Conservation (phyloP, 2,888 invertebrate species). For the Myopa tessellatipennis region DNA sequence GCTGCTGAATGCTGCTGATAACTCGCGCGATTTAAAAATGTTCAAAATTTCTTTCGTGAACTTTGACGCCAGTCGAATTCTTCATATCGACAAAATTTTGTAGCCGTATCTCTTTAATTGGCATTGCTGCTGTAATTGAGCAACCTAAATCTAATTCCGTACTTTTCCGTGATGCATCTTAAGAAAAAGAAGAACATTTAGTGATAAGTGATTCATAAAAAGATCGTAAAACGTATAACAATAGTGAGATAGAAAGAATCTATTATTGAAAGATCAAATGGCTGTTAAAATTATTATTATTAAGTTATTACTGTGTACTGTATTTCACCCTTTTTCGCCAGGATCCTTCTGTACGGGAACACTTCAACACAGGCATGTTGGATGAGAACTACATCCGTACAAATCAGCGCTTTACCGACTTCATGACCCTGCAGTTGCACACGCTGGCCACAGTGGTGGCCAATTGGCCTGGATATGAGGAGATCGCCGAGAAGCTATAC, state of each 20-base stretch:
- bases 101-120: too few relatives aligned
- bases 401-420: conserved; percentile 60
- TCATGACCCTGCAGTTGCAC: conserved; percentile 59
- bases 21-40: neutral
- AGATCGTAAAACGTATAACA: too few relatives aligned
- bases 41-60: neutral
- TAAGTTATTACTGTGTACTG: too few relatives aligned
- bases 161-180: too few relatives aligned
- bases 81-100: too few relatives aligned
- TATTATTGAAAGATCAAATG: too few relatives aligned
- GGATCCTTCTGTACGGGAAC: conserved; percentile 59
- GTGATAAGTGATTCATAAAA: too few relatives aligned
- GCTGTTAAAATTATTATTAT: too few relatives aligned
- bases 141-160: too few relatives aligned
- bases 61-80: neutral
- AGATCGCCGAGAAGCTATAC: conserved; percentile 66
- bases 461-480: conserved; percentile 68
- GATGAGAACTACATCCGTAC: conserved; percentile 62
- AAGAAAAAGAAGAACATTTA: too few relatives aligned
- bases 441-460: conserved; percentile 65
- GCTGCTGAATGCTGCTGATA: neutral
- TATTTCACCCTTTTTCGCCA: conserved; percentile 40
- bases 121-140: too few relatives aligned
- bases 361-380: conserved; percentile 62
- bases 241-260: too few relatives aligned